These are phyloP conservation scores for Carcinoscorpius rotundicauda DNA, from an alignment of 1,140 invertebrate genomes.

Conservation along the genomic window DNA sequence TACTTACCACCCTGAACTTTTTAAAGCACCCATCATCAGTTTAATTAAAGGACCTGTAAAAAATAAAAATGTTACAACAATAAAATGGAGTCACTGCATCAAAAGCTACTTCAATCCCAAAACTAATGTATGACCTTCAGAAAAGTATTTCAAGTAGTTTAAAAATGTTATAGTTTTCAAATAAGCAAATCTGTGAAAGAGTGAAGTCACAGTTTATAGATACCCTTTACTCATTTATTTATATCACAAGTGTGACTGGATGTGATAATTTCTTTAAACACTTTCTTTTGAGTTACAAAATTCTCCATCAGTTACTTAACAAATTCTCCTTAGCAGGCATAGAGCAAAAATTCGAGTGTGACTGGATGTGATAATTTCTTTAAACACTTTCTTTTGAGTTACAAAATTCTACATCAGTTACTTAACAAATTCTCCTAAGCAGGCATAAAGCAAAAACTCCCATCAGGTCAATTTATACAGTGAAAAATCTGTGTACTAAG, in stretches of 20 bases:
- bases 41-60: conserved; percentile 64
- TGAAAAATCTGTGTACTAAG: no score
- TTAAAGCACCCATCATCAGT: conserved; percentile 70
- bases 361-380: no score
- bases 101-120: background rate
- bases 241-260: background rate
- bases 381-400: no score
- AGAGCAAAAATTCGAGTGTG: no score
- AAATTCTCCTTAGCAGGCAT: no score
- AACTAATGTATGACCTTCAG: background rate
- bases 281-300: no score
- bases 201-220: background rate
- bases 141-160: background rate
- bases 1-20: conserved; percentile 65
- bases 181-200: background rate
- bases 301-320: no score
- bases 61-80: conserved; percentile 3
- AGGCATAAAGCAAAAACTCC: no score
- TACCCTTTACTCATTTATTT: background rate
- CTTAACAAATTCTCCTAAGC: no score
- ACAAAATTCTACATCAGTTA: no score
- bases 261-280: no score
- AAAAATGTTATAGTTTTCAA: background rate
- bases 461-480: no score
- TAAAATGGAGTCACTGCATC: background rate